These are phyloP conservation scores for Trematomus loennbergii DNA, from an alignment of 2,113 vertebrate species.

Conservation along the genomic window DNA sequence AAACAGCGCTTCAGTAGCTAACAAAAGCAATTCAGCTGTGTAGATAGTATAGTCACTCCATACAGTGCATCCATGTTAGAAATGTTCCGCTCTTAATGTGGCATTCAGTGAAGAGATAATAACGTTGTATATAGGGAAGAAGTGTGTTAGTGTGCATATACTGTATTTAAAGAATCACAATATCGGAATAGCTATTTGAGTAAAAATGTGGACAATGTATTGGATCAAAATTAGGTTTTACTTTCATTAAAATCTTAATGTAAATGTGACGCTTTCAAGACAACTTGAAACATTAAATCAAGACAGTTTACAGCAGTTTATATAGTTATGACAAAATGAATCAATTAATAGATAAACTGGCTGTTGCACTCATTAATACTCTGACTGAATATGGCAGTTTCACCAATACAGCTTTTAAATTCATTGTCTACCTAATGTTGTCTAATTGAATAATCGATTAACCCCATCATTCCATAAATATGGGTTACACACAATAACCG, in stretches of 20 bases:
- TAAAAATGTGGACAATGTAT: no score
- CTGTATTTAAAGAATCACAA: neutral
- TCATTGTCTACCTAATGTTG: conserved; percentile 10
- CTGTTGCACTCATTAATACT: neutral
- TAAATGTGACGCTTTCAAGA: no score
- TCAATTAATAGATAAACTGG: conserved; percentile 35
- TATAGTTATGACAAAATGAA: conserved; percentile 1
- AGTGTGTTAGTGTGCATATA: neutral
- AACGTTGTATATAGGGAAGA: neutral
- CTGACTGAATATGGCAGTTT: conserved; percentile 14
- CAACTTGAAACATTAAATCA: neutral
- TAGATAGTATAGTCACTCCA: neutral
- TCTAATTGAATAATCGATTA: conserved; percentile 16
- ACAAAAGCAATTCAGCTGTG: conserved; percentile 13
- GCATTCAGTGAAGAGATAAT: conserved; percentile 18
- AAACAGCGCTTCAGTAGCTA: conserved; percentile 14
- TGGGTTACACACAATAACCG: conserved; percentile 3
- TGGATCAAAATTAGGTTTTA: no score
- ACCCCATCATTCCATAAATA: neutral
- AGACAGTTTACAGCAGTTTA: neutral
- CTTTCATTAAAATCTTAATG: no score
- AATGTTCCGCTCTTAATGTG: conserved; percentile 1
- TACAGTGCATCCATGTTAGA: conserved; percentile 1
- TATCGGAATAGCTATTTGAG: no score
- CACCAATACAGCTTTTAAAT: conserved; percentile 19